phyloP scores from a whole-genome alignment of 2,113 vertebrate genomes.

The Cheirogaleus medius region DNA sequence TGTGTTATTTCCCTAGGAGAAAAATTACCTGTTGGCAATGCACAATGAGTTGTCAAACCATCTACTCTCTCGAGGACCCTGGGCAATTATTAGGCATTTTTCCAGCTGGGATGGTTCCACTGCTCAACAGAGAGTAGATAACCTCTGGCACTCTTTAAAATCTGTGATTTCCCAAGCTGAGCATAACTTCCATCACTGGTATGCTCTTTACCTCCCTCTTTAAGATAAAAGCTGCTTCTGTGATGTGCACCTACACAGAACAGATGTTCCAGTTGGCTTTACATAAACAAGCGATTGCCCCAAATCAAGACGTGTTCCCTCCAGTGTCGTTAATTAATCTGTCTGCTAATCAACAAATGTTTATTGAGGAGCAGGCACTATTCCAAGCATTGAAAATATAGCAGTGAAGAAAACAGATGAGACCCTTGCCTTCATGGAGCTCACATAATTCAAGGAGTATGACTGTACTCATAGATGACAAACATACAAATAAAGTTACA shows the following conservation, averaged over 20 bases:
- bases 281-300: slow-evolving; percentile 51
- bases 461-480: background rate
- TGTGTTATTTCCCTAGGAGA: slow-evolving; percentile 13
- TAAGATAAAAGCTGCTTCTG: slow-evolving; percentile 32
- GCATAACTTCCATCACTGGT: background rate
- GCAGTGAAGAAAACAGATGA: background rate
- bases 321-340: slow-evolving; percentile 52
- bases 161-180: slow-evolving; percentile 10
- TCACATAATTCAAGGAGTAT: slow-evolving; percentile 16
- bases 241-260: slow-evolving; percentile 29
- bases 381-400: background rate
- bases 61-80: background rate
- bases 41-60: background rate
- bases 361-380: slow-evolving; percentile 15
- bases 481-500: slow-evolving; percentile 18
- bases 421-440: slow-evolving; percentile 37
- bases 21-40: background rate
- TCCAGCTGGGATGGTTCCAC: background rate
- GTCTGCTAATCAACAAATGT: slow-evolving; percentile 54
- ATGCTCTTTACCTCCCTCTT: background rate
- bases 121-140: background rate
- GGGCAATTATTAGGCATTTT: background rate
- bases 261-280: slow-evolving; percentile 62
- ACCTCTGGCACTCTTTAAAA: background rate
- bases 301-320: slow-evolving; percentile 58